These are phyloP conservation scores for Passer domesticus DNA, from an alignment of 2,113 vertebrate genomes.

Conservation along the genomic window DNA sequence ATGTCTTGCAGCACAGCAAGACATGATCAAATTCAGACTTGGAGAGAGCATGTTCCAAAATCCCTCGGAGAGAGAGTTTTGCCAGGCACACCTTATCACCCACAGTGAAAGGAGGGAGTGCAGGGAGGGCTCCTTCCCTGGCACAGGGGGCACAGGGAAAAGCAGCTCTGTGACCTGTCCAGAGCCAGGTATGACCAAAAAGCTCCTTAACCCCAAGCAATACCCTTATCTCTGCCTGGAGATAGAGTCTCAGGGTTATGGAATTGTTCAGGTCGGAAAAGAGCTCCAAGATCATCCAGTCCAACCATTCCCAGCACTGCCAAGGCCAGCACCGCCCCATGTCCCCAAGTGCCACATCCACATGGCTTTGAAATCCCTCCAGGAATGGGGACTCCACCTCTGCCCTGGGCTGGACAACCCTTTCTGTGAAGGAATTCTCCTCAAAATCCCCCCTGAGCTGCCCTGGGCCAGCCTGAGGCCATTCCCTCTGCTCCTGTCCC, in stretches of 20 bases:
- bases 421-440: neutral
- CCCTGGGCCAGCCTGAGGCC: neutral
- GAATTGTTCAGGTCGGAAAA: neutral
- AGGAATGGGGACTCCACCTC: neutral
- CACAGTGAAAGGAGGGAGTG: neutral
- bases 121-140: neutral
- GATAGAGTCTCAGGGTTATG: neutral
- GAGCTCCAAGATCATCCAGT: fast-evolving
- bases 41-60: neutral
- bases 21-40: neutral
- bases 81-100: neutral
- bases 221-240: fast-evolving
- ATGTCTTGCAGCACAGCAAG: slow-evolving; percentile 26
- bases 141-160: neutral
- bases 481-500: neutral
- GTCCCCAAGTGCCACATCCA: neutral
- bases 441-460: fast-evolving
- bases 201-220: neutral
- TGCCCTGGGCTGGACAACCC: neutral
- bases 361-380: fast-evolving
- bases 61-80: neutral
- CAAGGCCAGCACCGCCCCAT: neutral
- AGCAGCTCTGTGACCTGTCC: neutral
- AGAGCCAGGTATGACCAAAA: neutral
- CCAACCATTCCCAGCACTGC: neutral